Percentiles rank a stretch among this genome's conserved stretches.
Conservation (phyloP, 2,797 vertebrate genomes). For the Myioborus melanocephalus region DNA sequence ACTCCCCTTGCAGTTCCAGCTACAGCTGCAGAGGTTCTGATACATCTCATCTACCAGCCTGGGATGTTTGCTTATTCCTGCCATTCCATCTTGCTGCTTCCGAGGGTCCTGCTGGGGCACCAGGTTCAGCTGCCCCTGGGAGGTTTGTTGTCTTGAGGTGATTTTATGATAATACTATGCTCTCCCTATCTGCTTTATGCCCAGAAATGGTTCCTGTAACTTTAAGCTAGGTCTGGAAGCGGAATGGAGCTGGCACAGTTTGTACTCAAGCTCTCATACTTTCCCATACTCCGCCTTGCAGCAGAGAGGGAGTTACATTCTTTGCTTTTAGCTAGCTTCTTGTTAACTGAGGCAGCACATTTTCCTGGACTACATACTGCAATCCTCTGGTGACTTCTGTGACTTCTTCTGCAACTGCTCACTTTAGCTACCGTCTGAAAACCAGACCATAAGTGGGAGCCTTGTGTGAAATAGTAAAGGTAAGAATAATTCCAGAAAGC, state of each 20-base stretch:
- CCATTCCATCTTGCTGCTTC: background rate
- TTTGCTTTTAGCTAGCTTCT: background rate
- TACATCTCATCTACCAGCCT: fast-evolving
- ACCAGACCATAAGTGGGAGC: background rate
- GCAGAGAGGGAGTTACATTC: background rate
- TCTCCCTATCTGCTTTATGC: background rate
- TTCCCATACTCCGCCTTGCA: background rate
- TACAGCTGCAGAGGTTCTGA: background rate
- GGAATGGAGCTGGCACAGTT: background rate
- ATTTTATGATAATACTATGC: background rate
- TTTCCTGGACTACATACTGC: background rate
- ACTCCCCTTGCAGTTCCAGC: fast-evolving
- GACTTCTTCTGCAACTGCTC: background rate
- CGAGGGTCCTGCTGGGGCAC: background rate
- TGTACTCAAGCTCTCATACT: background rate
- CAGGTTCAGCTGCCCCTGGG: background rate
- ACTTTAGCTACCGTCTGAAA: fast-evolving
- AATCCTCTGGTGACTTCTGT: background rate
- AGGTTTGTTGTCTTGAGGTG: background rate
- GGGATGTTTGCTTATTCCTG: background rate
- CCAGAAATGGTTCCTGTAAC: background rate
- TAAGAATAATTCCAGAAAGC: background rate
- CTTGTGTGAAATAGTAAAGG: background rate
- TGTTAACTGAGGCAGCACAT: background rate
- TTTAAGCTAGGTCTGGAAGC: background rate